Evolutionary conservation across 2,797 vertebrate genomes (phyloP).

Genomic region (Parauchenoglanis ngamensis): DNA sequence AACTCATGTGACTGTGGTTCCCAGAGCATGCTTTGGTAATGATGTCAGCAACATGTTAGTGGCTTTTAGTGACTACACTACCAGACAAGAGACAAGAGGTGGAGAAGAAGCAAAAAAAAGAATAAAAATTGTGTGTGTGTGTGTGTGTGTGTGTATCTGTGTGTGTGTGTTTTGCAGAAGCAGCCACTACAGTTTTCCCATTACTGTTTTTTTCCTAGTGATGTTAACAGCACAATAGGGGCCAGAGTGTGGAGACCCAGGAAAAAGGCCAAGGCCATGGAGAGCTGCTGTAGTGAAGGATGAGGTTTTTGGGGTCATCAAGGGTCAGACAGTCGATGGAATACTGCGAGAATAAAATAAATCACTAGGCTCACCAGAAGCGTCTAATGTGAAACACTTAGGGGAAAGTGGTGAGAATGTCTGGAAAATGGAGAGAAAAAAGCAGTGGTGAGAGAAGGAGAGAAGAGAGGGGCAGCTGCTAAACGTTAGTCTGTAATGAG

Average conservation of each 20-base stretch:
- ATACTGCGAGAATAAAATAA: conserved; percentile 58
- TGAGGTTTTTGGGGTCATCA: conserved; percentile 45
- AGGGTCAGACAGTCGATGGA: conserved; percentile 56
- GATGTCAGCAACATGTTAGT: neutral
- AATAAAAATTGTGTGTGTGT: neutral
- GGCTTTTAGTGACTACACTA: conserved; percentile 2
- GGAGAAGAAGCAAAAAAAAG: neutral
- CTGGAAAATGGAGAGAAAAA: conserved; percentile 56
- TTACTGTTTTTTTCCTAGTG: conserved; percentile 40
- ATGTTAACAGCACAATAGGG: conserved; percentile 38
- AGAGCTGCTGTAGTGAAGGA: conserved; percentile 36
- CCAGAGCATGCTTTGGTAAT: neutral
- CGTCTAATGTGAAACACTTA: conserved; percentile 59
- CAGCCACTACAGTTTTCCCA: conserved; percentile 32
- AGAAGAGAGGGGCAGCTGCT: conserved; percentile 59
- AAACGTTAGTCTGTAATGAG: conserved; percentile 63
- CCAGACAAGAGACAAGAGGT: conserved; percentile 5
- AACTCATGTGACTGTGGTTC: neutral
- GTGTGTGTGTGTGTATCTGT: neutral
- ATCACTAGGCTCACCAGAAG: conserved; percentile 55
- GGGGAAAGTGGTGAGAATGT: conserved; percentile 53
- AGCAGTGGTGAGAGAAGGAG: conserved; percentile 12
- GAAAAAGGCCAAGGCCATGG: conserved; percentile 33
- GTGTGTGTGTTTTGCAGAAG: conserved; percentile 33
- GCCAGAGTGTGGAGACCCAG: conserved; percentile 32